Percentiles rank a stretch among this genome's conserved stretches.
These are phyloP conservation scores for Nephrotoma guestfalica DNA, from an alignment of 2,888 invertebrate genomes.

Conservation along the genomic window DNA sequence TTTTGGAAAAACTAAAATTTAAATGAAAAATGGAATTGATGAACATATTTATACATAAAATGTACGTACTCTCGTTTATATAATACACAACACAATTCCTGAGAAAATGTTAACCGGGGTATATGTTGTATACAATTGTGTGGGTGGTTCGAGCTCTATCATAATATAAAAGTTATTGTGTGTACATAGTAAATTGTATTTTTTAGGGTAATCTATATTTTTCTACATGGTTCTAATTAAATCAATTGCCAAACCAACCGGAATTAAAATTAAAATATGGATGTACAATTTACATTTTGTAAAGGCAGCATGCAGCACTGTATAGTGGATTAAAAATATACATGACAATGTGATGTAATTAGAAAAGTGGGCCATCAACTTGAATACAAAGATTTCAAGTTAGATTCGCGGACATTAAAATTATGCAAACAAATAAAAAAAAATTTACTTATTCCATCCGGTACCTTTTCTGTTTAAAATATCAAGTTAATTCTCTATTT, in stretches of 20 bases:
- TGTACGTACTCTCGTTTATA: too few relatives aligned
- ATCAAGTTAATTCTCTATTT: too few relatives aligned
- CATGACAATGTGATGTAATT: too few relatives aligned
- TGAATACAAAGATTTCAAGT: too few relatives aligned
- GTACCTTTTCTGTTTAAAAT: too few relatives aligned
- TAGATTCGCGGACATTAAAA: too few relatives aligned
- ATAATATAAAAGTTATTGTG: background rate
- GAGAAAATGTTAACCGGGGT: background rate
- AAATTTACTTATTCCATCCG: too few relatives aligned
- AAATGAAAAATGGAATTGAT: background rate
- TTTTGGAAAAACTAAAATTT: background rate
- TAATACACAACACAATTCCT: background rate
- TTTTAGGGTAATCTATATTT: background rate
- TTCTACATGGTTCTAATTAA: background rate
- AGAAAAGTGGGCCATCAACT: too few relatives aligned
- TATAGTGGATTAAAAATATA: too few relatives aligned
- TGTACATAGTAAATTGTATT: background rate
- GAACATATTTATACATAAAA: background rate
- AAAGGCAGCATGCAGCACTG: too few relatives aligned
- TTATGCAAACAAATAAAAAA: too few relatives aligned
- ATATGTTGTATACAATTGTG: background rate
- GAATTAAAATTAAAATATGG: background rate
- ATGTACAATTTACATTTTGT: too few relatives aligned
- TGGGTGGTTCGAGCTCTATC: background rate
- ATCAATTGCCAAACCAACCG: background rate